Conservation (phyloP, 2,797 vertebrate species). For the Jordanella pulchra region DNA sequence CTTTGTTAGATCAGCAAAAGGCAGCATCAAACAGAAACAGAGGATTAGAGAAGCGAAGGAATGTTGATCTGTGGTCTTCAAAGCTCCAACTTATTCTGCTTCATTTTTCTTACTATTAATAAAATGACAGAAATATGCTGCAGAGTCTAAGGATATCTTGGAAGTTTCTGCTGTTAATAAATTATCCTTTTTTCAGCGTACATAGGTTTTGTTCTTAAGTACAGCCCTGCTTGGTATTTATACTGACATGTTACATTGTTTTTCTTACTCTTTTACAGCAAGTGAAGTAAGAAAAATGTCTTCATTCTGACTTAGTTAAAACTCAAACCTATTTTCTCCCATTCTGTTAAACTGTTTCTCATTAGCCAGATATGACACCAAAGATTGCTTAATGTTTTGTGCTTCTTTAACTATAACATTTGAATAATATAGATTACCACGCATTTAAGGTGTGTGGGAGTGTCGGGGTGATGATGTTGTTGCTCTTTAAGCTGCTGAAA, state of each 20-base stretch:
- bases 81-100: constrained; percentile 25
- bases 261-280: no score
- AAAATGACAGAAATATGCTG: background rate
- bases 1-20: constrained; percentile 44
- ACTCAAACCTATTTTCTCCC: constrained; percentile 6
- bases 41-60: constrained; percentile 49
- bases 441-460: no score
- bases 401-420: no score
- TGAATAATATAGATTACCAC: no score
- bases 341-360: background rate
- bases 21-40: constrained; percentile 32
- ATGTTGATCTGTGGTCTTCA: constrained; percentile 41
- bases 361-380: no score
- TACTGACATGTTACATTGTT: no score
- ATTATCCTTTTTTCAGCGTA: constrained; percentile 20
- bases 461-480: no score
- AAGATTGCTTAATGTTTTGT: no score
- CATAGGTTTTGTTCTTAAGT: no score
- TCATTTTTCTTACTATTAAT: constrained; percentile 18
- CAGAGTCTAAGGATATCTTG: constrained; percentile 6
- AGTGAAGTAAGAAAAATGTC: background rate
- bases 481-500: background rate
- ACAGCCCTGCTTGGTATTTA: no score
- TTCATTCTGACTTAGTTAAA: background rate
- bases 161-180: background rate